Percentiles rank a stretch among this genome's conserved stretches.
Evolutionary conservation across 1,140 invertebrate species (phyloP).

Genomic region (Drosophila pachea): DNA sequence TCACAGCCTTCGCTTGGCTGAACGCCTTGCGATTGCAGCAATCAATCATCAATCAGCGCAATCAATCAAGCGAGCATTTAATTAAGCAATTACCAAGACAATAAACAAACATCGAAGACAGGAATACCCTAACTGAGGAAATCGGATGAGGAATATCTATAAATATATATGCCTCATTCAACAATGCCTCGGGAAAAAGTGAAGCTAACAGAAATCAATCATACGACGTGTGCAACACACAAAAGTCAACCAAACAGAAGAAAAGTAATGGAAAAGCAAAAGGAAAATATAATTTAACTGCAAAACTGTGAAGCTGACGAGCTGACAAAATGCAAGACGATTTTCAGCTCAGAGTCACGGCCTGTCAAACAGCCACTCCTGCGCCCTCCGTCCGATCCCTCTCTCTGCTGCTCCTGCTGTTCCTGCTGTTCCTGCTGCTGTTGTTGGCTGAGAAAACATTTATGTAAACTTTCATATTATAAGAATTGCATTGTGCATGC

Average conservation of each 20-base stretch:
- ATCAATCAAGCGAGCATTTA: constrained; percentile 27
- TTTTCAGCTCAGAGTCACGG: constrained; percentile 50
- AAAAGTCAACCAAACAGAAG: constrained; percentile 26
- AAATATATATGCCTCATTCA: too few species aligned
- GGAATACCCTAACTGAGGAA: too few species aligned
- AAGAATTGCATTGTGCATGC: constrained; percentile 60
- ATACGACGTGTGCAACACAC: constrained; percentile 59
- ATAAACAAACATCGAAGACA: too few species aligned
- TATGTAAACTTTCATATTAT: constrained; percentile 73
- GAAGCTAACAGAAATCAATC: constrained; percentile 53
- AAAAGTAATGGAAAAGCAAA: constrained; percentile 1
- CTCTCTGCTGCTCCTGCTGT: too few species aligned
- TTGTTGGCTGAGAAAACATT: constrained; percentile 72
- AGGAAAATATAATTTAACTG: constrained; percentile 8
- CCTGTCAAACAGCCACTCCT: not conserved
- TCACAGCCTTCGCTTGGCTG: too few species aligned
- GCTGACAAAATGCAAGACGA: constrained; percentile 52
- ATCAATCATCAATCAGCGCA: constrained; percentile 36
- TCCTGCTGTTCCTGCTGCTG: constrained; percentile 30
- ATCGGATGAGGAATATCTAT: too few species aligned
- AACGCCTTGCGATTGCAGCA: not conserved
- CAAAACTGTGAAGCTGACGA: constrained; percentile 17
- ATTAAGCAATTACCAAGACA: constrained; percentile 35
- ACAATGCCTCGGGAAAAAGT: not conserved
- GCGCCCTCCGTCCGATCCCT: not conserved